phyloP scores from a whole-genome alignment of 64 coral and sea anemone genomes.

The Astreopora myriophthalma region DNA sequence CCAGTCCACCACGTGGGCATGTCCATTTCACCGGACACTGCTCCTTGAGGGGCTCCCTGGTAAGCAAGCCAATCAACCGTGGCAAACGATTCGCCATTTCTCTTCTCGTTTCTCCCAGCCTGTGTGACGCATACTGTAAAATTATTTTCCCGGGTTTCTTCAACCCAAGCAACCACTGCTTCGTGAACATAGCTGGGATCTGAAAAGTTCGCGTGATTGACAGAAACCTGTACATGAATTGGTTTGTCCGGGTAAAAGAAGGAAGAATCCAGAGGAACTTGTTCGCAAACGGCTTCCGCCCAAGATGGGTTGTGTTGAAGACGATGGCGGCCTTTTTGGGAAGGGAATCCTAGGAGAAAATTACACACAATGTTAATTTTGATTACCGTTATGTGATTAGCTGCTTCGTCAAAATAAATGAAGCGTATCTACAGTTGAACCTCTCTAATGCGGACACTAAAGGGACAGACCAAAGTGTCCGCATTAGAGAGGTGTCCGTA shows the following conservation, averaged over 20 bases:
- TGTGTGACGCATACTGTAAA: conserved; percentile 77
- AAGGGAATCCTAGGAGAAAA: conserved; percentile 60
- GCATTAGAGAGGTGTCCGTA: no score
- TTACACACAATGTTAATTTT: not conserved
- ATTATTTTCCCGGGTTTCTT: conserved; percentile 45
- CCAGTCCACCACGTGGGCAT: conserved; percentile 60
- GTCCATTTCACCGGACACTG: conserved; percentile 34
- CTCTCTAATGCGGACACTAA: no score
- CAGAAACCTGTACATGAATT: conserved; percentile 68
- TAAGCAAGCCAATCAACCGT: conserved; percentile 75
- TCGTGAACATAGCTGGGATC: conserved; percentile 59
- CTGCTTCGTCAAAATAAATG: no score
- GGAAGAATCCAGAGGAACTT: conserved; percentile 35
- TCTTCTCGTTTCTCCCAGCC: conserved; percentile 52
- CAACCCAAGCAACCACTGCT: conserved; percentile 72
- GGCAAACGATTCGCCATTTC: not conserved
- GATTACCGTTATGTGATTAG: not conserved
- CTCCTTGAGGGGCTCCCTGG: conserved; percentile 51
- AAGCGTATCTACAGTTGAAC: no score
- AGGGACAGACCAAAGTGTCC: no score
- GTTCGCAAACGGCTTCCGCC: conserved; percentile 53
- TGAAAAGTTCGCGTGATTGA: conserved; percentile 65
- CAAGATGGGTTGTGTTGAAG: not conserved
- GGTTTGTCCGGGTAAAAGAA: conserved; percentile 79
- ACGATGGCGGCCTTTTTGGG: conserved; percentile 40